Percentiles rank a stretch among this genome's conserved stretches.
Conservation (phyloP, 2,797 vertebrate species). For the Pitangus sulphuratus region DNA sequence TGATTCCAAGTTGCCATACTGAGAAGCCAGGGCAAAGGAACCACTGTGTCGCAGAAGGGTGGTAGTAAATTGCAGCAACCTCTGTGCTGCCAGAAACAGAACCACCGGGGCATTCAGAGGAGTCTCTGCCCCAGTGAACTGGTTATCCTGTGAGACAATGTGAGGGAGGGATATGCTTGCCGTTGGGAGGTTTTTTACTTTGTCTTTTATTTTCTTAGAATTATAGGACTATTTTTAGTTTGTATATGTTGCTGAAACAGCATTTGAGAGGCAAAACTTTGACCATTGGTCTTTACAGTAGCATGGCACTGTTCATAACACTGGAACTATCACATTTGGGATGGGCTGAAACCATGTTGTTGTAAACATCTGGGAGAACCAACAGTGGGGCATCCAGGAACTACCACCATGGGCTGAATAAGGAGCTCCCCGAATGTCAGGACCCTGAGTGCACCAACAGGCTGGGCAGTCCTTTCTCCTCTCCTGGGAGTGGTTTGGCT, state of each 20-base stretch:
- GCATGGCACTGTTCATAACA: fast-evolving
- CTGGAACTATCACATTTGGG: neutral
- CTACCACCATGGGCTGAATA: neutral
- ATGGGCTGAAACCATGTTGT: neutral
- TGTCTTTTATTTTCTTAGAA: neutral
- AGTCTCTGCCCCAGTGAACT: neutral
- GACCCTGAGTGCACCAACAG: neutral
- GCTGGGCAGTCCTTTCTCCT: neutral
- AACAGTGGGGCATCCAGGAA: neutral
- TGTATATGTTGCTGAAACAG: neutral
- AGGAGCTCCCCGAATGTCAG: neutral
- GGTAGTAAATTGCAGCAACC: neutral
- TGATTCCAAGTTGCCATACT: neutral
- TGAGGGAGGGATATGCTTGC: neutral
- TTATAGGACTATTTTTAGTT: neutral
- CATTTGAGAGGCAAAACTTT: neutral
- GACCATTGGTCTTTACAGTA: neutral
- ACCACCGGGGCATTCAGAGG: neutral
- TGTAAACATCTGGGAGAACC: neutral
- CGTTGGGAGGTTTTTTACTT: neutral
- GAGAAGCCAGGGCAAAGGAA: neutral
- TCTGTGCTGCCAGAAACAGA: neutral
- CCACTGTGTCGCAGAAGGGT: neutral
- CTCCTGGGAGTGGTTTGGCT: neutral
- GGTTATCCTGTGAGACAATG: neutral